Evolutionary conservation across 2,113 vertebrate species (phyloP).

Genomic region (Argyrosomus japonicus): DNA sequence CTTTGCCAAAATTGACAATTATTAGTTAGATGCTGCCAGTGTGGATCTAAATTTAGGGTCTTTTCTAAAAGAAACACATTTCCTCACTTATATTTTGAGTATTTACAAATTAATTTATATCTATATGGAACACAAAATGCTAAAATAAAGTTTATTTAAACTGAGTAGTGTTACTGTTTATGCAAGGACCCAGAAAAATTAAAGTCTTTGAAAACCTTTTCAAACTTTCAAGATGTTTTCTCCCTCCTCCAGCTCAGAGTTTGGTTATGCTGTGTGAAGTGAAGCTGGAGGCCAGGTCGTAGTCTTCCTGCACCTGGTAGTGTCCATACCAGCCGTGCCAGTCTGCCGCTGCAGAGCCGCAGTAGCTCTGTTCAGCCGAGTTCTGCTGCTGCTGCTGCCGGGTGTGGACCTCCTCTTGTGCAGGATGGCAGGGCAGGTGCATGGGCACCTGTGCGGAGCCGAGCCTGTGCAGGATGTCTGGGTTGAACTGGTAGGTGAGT

Average conservation of each 20-base stretch:
- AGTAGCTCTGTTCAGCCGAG: slow-evolving; percentile 82
- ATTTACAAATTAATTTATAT: slow-evolving; percentile 25
- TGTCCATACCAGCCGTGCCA: slow-evolving; percentile 87
- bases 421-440: slow-evolving; percentile 58
- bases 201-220: slow-evolving; percentile 1
- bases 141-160: not conserved
- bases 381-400: slow-evolving; percentile 64
- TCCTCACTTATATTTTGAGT: not conserved
- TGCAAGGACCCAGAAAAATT: no score
- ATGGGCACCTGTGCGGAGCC: slow-evolving; percentile 73
- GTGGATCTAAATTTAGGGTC: not conserved
- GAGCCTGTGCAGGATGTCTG: slow-evolving; percentile 90
- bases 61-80: not conserved
- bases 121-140: not conserved
- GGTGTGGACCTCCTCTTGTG: slow-evolving; percentile 78
- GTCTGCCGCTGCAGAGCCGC: slow-evolving; percentile 74
- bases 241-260: slow-evolving; percentile 33
- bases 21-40: not conserved
- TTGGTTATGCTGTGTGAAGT: slow-evolving; percentile 62
- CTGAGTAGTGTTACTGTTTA: not conserved
- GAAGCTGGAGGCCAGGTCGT: slow-evolving; percentile 75
- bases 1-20: no score
- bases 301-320: slow-evolving; percentile 83
- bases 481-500: slow-evolving; percentile 96
- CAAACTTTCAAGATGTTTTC: not conserved